phyloP scores from a whole-genome alignment of 2,797 vertebrate genomes.

The Adrianichthys oophorus region DNA sequence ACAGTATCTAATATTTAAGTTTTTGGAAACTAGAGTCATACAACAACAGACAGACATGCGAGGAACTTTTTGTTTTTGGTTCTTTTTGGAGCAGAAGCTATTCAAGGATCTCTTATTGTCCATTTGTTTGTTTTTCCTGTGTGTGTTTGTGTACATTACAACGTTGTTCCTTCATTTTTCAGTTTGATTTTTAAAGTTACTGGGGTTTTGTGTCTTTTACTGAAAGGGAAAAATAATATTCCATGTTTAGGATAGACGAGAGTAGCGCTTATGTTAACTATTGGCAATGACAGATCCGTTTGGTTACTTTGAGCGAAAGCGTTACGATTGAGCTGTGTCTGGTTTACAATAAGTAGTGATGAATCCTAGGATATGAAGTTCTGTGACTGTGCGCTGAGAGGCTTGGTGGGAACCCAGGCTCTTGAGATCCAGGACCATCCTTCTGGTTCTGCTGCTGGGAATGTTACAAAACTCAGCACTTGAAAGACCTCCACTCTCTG shows the following conservation, averaged over 20 bases:
- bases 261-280: conserved; percentile 59
- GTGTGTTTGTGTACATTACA: conserved; percentile 66
- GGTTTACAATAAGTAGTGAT: conserved; percentile 73
- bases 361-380: conserved; percentile 69
- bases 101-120: conserved; percentile 45
- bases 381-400: conserved; percentile 69
- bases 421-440: conserved; percentile 52
- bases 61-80: conserved; percentile 48
- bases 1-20: conserved; percentile 84
- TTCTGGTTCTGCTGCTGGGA: conserved; percentile 11
- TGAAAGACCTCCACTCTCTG: conserved; percentile 8
- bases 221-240: conserved; percentile 51
- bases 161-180: conserved; percentile 68
- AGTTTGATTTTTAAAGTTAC: conserved; percentile 77
- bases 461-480: conserved; percentile 12
- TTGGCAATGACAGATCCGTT: conserved; percentile 53
- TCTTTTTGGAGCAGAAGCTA: conserved; percentile 65
- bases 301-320: conserved; percentile 60
- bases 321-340: conserved; percentile 64
- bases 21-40: conserved; percentile 61
- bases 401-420: conserved; percentile 70
- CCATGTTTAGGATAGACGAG: conserved; percentile 66
- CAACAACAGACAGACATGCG: conserved; percentile 63
- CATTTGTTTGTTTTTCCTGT: conserved; percentile 10
- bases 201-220: conserved; percentile 73